Evolutionary conservation across 2,797 vertebrate genomes (phyloP).

Genomic region (Chlorospingus semifuscus): DNA sequence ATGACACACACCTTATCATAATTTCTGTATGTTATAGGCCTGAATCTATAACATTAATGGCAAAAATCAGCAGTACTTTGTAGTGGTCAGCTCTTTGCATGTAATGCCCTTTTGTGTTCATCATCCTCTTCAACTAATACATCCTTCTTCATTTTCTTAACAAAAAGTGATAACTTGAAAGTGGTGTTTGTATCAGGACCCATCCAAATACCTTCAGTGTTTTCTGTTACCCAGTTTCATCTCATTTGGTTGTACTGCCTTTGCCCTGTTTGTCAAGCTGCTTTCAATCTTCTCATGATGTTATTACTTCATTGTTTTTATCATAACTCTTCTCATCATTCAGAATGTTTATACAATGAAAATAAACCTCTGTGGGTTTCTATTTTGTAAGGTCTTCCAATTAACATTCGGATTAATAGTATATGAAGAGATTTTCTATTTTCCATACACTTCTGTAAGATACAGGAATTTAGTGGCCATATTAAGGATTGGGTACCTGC

Average conservation of each 20-base stretch:
- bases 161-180: background rate
- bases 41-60: background rate
- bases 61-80: background rate
- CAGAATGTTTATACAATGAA: background rate
- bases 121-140: background rate
- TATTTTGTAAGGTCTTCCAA: background rate
- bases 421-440: background rate
- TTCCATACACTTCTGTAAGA: background rate
- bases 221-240: background rate
- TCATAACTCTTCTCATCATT: background rate
- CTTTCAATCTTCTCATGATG: background rate
- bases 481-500: background rate
- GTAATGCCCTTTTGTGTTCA: background rate
- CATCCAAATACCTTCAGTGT: accelerated
- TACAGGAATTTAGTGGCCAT: background rate
- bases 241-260: background rate
- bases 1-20: background rate
- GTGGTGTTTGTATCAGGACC: background rate
- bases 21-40: background rate
- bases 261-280: background rate
- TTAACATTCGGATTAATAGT: background rate
- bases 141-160: background rate
- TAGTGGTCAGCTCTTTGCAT: background rate
- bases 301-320: background rate
- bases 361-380: background rate